Evolutionary conservation across 2,888 invertebrate genomes (phyloP).

Genomic region (Drosophila parthenogenetica): DNA sequence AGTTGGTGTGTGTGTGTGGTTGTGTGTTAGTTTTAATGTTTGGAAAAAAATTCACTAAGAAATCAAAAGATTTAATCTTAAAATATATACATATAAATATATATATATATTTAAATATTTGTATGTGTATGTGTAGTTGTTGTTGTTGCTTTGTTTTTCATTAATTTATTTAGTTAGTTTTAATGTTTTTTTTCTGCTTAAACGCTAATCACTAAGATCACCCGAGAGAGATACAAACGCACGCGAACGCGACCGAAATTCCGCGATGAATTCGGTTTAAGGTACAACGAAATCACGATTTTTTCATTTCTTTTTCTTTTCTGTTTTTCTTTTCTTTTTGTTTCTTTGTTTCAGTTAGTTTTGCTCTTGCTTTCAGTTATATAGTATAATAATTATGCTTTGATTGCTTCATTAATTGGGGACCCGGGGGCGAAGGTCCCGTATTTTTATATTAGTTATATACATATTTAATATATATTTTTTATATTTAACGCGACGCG

Average conservation of each 20-base stretch:
- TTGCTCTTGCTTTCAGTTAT: constrained; percentile 53
- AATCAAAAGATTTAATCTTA: constrained; percentile 43
- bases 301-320: constrained; percentile 43
- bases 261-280: constrained; percentile 86
- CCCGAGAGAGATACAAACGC: constrained; percentile 84
- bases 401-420: constrained; percentile 64
- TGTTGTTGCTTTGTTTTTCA: constrained; percentile 25
- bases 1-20: constrained; percentile 11
- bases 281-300: constrained; percentile 86
- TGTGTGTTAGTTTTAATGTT: constrained; percentile 4
- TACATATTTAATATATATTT: constrained; percentile 26
- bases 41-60: constrained; percentile 20
- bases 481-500: constrained; percentile 79
- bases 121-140: constrained; percentile 39
- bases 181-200: constrained; percentile 65
- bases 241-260: constrained; percentile 86
- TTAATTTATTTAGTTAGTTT: constrained; percentile 25
- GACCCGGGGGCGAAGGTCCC: constrained; percentile 85
- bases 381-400: constrained; percentile 30
- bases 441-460: constrained; percentile 49
- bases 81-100: constrained; percentile 47
- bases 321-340: constrained; percentile 17
- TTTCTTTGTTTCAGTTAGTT: constrained; percentile 38
- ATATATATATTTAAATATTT: constrained; percentile 39
- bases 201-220: constrained; percentile 84